A percentile compares a stretch with the other conserved stretches of the same genome.
These are phyloP conservation scores for Neomonachus schauinslandi DNA, from an alignment of 2,113 vertebrate species.

Conservation along the genomic window DNA sequence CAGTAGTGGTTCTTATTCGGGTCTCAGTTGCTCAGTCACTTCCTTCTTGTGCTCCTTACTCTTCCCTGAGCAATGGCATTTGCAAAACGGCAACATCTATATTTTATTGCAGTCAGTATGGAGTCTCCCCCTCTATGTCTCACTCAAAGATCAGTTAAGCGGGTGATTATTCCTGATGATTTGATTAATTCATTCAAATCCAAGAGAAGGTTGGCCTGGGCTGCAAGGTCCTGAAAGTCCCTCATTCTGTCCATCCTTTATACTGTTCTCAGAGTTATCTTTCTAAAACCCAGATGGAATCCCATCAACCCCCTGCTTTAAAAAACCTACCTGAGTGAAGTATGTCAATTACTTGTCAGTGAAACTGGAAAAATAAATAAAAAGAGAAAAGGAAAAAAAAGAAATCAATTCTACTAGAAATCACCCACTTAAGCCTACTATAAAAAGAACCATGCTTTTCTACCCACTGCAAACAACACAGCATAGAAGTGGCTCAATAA, in stretches of 20 bases:
- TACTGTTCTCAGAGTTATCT: neutral
- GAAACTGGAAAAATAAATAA: neutral
- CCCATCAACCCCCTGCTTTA: neutral
- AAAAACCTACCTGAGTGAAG: neutral
- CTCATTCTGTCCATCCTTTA: neutral
- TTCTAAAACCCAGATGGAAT: neutral
- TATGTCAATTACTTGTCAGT: neutral
- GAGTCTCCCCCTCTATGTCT: neutral
- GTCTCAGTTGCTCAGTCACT: neutral
- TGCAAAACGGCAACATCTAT: neutral
- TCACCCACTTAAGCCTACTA: neutral
- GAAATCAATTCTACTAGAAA: neutral
- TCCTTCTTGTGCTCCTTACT: neutral
- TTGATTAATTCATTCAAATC: constrained; percentile 29
- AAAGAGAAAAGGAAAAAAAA: neutral
- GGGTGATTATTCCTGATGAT: neutral
- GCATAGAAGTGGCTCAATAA: neutral
- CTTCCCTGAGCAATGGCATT: neutral
- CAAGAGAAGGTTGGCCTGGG: neutral
- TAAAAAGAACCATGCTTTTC: neutral
- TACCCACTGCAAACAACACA: neutral
- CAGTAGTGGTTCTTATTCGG: neutral
- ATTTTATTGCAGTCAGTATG: neutral
- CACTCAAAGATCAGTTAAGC: neutral
- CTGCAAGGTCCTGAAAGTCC: neutral